A percentile compares a stretch with the other conserved stretches of the same genome.
These are phyloP conservation scores for Papilio elwesi DNA, from an alignment of 2,888 invertebrate genomes.

Conservation along the genomic window DNA sequence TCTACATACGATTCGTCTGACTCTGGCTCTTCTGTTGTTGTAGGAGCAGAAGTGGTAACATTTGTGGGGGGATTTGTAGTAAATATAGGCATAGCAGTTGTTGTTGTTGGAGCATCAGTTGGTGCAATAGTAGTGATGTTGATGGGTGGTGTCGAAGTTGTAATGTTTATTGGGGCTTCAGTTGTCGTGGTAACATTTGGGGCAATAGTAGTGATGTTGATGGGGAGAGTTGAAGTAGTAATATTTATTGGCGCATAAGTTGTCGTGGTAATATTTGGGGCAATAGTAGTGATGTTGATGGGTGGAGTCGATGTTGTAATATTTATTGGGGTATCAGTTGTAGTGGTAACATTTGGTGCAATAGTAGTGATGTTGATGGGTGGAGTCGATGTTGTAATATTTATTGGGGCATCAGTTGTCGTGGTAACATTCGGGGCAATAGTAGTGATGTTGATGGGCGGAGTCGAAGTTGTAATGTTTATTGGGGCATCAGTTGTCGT, in stretches of 20 bases:
- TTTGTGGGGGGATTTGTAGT: constrained; percentile 27
- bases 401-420: constrained; percentile 36
- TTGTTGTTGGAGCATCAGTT: constrained; percentile 31
- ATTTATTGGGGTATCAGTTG: constrained; percentile 26
- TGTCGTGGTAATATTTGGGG: background rate
- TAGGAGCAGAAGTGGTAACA: constrained; percentile 37
- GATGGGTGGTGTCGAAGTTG: background rate
- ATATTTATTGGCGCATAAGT: constrained; percentile 31
- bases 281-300: constrained; percentile 10
- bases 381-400: constrained; percentile 39
- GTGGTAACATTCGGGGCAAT: background rate
- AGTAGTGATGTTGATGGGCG: too few species aligned
- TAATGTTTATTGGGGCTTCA: background rate
- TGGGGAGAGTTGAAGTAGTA: constrained; percentile 38
- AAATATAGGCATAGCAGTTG: constrained; percentile 22
- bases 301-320: background rate
- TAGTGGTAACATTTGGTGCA: constrained; percentile 8
- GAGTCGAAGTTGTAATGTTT: constrained; percentile 20
- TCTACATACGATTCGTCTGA: constrained; percentile 53
- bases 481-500: constrained; percentile 26
- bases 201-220: constrained; percentile 22
- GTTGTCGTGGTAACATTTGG: constrained; percentile 34
- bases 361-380: constrained; percentile 24
- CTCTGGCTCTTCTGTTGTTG: constrained; percentile 42
- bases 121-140: constrained; percentile 18